phyloP scores from a whole-genome alignment of 2,797 vertebrate species.

The Odontamblyopus lacepedii region DNA sequence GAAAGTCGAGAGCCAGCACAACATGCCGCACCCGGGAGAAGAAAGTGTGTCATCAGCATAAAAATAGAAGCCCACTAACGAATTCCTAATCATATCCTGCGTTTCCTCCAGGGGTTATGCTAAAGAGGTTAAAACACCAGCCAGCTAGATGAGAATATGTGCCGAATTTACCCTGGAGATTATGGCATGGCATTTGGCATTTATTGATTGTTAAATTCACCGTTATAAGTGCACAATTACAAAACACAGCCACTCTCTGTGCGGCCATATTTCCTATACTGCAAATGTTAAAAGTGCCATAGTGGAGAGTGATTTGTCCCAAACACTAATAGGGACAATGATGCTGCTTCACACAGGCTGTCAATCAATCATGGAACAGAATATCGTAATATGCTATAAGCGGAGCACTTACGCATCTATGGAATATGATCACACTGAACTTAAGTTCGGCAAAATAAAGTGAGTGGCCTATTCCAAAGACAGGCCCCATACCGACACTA shows the following conservation, averaged over 20 bases:
- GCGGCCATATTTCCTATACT: slow-evolving; percentile 41
- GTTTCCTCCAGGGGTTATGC: slow-evolving; percentile 76
- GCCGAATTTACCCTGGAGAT: slow-evolving; percentile 74
- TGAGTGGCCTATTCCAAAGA: slow-evolving; percentile 52
- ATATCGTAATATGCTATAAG: slow-evolving; percentile 41
- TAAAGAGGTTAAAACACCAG: slow-evolving; percentile 81
- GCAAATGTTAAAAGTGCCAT: slow-evolving; percentile 62
- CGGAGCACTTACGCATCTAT: slow-evolving; percentile 51
- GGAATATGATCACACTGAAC: slow-evolving; percentile 44
- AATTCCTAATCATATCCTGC: slow-evolving; percentile 83
- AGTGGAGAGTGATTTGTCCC: slow-evolving; percentile 43
- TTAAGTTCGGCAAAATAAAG: slow-evolving; percentile 58
- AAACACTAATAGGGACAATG: slow-evolving; percentile 30
- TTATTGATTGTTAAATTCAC: slow-evolving; percentile 72
- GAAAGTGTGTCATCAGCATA: slow-evolving; percentile 86
- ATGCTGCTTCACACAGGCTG: slow-evolving; percentile 33
- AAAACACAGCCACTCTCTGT: slow-evolving; percentile 42
- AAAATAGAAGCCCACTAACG: slow-evolving; percentile 84
- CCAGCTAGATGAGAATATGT: slow-evolving; percentile 75
- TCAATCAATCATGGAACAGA: slow-evolving; percentile 56
- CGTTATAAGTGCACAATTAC: slow-evolving; percentile 46
- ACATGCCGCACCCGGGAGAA: slow-evolving; percentile 65
- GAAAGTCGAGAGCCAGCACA: slow-evolving; percentile 76
- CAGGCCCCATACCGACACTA: slow-evolving; percentile 45
- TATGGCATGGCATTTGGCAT: slow-evolving; percentile 72